phyloP scores from a whole-genome alignment of 2,797 vertebrate species.

The Urophycis tenuis region DNA sequence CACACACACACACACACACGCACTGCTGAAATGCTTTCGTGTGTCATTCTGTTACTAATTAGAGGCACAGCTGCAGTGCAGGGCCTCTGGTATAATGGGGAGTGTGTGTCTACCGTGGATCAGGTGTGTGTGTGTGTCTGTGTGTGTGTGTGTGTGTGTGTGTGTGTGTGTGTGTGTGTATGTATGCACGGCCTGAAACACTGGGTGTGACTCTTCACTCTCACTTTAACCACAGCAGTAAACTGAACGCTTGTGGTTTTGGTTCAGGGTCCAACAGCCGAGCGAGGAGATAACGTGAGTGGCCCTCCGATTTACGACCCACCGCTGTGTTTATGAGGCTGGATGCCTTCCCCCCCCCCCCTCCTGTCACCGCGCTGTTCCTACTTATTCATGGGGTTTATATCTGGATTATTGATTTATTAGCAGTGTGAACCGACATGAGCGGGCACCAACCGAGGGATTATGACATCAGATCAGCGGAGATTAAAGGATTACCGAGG shows the following conservation, averaged over 20 bases:
- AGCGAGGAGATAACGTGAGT: neutral
- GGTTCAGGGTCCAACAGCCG: neutral
- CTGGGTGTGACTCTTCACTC: too few species aligned
- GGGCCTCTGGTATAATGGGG: too few species aligned
- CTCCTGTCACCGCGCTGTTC: too few species aligned
- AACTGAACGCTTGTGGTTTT: neutral
- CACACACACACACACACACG: neutral
- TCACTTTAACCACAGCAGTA: too few species aligned
- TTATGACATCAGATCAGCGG: slow-evolving; percentile 2
- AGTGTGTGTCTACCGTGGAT: too few species aligned
- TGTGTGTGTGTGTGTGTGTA: too few species aligned
- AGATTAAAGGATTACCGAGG: slow-evolving; percentile 11
- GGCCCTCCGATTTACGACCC: neutral
- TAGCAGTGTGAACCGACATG: neutral
- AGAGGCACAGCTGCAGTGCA: too few species aligned
- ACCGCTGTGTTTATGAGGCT: too few species aligned
- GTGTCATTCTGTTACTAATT: neutral
- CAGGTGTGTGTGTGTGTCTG: too few species aligned
- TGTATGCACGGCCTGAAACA: too few species aligned
- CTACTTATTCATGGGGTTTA: neutral
- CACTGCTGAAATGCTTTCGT: neutral
- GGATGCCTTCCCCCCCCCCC: too few species aligned
- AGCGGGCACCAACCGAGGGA: neutral
- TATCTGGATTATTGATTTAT: neutral
- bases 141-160: too few species aligned